Percentiles rank a stretch among this genome's conserved stretches.
Evolutionary conservation across 53 echinoderm and acorn worm species (phyloP).

Genomic region (Zoroaster sp.): DNA sequence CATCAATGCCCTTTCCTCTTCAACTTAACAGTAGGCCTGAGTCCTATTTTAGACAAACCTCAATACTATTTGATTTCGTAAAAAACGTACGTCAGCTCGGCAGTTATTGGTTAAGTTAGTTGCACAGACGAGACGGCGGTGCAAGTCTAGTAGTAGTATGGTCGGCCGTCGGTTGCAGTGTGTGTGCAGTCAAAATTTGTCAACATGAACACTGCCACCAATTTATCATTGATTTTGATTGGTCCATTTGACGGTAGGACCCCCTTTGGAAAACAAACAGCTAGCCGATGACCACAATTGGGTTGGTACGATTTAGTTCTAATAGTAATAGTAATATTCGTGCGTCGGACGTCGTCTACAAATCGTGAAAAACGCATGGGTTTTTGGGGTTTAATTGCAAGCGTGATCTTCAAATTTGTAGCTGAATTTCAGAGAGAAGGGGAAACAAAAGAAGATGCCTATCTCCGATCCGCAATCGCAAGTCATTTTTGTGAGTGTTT

Average conservation of each 20-base stretch:
- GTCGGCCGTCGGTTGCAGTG: background rate
- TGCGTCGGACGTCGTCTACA: background rate
- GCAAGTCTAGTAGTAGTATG: background rate
- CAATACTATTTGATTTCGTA: background rate
- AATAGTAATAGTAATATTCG: background rate
- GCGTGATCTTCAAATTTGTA: background rate
- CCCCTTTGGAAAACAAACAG: background rate
- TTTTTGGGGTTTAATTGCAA: background rate
- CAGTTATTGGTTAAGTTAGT: background rate
- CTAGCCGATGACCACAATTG: background rate
- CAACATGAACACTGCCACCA: slow-evolving; percentile 39
- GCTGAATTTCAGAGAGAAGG: background rate
- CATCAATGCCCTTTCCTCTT: slow-evolving; percentile 14
- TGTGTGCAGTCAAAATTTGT: background rate
- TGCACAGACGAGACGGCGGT: background rate
- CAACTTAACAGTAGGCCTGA: background rate
- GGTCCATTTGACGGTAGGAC: background rate
- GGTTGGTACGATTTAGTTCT: slow-evolving; percentile 15
- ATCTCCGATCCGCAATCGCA: slow-evolving; percentile 32
- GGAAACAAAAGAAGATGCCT: background rate
- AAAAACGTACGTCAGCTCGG: background rate
- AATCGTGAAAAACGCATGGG: too few relatives aligned
- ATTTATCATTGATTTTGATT: slow-evolving; percentile 21
- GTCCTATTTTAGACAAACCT: too few relatives aligned
- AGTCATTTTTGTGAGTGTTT: slow-evolving; percentile 43